Conservation (phyloP, 2,888 invertebrate genomes). For the Erebia palarica region DNA sequence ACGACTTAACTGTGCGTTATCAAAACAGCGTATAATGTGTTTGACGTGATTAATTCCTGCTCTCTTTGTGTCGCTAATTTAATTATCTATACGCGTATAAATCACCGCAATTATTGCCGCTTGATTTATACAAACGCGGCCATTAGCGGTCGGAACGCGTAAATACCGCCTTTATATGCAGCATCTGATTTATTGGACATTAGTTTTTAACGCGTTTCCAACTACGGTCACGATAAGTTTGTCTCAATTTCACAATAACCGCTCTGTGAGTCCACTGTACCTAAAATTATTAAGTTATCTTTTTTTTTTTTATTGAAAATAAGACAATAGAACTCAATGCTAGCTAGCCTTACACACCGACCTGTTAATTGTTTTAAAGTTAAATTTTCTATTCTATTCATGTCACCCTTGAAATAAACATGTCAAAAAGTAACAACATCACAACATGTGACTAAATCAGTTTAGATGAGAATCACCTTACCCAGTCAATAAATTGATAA, state of each 20-base stretch:
- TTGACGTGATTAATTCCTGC: slow-evolving; percentile 59
- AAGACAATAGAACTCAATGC: no score
- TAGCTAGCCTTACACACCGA: no score
- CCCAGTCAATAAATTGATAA: no score
- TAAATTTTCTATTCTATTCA: no score
- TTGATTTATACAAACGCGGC: slow-evolving; percentile 56
- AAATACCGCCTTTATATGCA: slow-evolving; percentile 32
- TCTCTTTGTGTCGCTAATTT: slow-evolving; percentile 65
- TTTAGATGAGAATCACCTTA: no score
- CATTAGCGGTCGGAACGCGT: slow-evolving; percentile 35
- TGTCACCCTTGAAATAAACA: no score
- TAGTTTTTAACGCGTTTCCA: slow-evolving; percentile 15
- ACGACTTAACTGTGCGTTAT: slow-evolving; percentile 30
- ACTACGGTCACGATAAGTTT: not conserved
- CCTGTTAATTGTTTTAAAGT: no score
- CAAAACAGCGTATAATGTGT: slow-evolving; percentile 39
- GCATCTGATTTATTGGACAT: slow-evolving; percentile 28
- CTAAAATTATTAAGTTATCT: no score
- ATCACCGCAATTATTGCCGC: slow-evolving; percentile 60
- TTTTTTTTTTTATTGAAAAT: no score
- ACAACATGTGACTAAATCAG: no score
- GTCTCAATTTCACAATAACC: not conserved
- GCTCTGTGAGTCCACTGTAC: no score
- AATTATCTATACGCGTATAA: slow-evolving; percentile 60
- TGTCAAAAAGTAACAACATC: no score